Evolutionary conservation across 2,113 vertebrate species (phyloP).

Genomic region (Irena cyanogastra): DNA sequence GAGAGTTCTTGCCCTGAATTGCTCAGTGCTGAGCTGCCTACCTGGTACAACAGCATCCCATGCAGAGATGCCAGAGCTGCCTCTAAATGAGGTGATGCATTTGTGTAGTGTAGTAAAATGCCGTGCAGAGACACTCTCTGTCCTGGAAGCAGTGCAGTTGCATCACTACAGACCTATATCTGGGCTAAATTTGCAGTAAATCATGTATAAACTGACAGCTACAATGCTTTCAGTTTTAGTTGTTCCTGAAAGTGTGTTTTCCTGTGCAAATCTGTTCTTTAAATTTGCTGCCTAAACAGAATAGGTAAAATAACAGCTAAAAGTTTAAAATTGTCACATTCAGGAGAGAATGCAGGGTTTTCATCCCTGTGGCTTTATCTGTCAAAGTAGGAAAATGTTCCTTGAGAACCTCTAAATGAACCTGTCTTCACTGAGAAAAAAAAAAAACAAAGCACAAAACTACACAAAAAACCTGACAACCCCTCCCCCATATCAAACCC

Average conservation of each 20-base stretch:
- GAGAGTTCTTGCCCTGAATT: conserved; percentile 24
- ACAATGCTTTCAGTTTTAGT: neutral
- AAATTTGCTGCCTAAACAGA: neutral
- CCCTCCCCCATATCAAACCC: rapidly evolving
- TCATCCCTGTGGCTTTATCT: neutral
- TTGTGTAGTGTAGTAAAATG: neutral
- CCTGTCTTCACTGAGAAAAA: neutral
- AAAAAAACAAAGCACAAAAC: neutral
- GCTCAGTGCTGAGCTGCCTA: neutral
- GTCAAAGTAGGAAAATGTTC: neutral
- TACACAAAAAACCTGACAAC: neutral
- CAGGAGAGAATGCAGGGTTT: neutral
- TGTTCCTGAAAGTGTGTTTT: neutral
- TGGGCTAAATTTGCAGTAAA: conserved; percentile 1
- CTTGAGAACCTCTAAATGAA: neutral
- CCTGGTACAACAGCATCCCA: conserved; percentile 11
- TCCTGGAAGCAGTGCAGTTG: neutral
- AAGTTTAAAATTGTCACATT: neutral
- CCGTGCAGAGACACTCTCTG: neutral
- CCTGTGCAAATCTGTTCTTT: neutral
- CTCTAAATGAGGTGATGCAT: neutral
- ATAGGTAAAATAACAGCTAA: neutral
- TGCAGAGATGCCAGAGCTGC: neutral
- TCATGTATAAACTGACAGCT: neutral
- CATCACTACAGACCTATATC: neutral